A percentile compares a stretch with the other conserved stretches of the same genome.
phyloP scores from a whole-genome alignment of 2,113 vertebrate genomes.

The Chaetodon trifascialis region DNA sequence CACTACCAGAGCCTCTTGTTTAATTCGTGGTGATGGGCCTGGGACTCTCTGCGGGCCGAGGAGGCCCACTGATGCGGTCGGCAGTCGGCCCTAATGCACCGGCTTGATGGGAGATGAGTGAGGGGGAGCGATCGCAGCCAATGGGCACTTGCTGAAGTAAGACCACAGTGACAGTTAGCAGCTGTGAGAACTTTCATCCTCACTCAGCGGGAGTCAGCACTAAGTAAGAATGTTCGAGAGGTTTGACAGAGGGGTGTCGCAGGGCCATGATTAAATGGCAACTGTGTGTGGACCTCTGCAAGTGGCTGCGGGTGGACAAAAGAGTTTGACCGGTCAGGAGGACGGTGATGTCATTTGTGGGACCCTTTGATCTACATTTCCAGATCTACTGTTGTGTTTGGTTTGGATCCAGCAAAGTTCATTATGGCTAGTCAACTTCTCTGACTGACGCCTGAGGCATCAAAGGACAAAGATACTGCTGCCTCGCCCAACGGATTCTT shows the following conservation, averaged over 20 bases:
- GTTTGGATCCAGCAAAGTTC: conserved; percentile 24
- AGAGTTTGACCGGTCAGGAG: conserved; percentile 30
- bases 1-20: conserved; percentile 75
- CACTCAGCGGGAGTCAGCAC: conserved; percentile 66
- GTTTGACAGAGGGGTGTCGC: conserved; percentile 77
- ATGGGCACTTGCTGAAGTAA: conserved; percentile 74
- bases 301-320: conserved; percentile 51
- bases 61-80: conserved; percentile 73
- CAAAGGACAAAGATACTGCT: not conserved
- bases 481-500: not conserved
- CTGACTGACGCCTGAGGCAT: conserved; percentile 6
- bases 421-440: not conserved
- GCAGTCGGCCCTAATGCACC: conserved; percentile 74
- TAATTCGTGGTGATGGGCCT: conserved; percentile 81
- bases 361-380: conserved; percentile 43
- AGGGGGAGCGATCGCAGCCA: conserved; percentile 61
- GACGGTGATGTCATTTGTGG: conserved; percentile 45
- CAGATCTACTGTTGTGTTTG: not conserved
- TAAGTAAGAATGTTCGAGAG: conserved; percentile 65
- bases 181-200: conserved; percentile 80
- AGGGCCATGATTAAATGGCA: conserved; percentile 69
- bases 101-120: conserved; percentile 74
- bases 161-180: conserved; percentile 81
- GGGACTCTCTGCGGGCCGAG: conserved; percentile 74
- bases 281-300: conserved; percentile 65